Evolutionary conservation across 2,113 vertebrate genomes (phyloP).

Genomic region (Manacus vitellinus): DNA sequence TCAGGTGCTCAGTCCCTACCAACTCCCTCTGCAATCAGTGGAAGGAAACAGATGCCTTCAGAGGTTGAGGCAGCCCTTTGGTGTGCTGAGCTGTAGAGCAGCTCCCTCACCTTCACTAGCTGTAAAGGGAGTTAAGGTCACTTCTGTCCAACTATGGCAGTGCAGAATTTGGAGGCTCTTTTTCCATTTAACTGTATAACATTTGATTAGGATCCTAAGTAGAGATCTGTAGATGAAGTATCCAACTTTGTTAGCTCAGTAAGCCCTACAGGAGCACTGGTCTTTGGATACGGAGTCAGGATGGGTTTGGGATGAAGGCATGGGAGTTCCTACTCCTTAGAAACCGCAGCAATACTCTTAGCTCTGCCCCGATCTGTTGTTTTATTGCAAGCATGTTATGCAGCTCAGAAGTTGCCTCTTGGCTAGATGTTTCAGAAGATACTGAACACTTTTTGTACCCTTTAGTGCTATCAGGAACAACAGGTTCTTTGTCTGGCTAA

Average conservation of each 20-base stretch:
- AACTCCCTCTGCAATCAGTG: fast-evolving
- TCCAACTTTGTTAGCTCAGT: not conserved
- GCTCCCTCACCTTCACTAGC: not conserved
- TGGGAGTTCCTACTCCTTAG: not conserved
- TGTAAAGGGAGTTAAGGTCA: not conserved
- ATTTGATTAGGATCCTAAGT: not conserved
- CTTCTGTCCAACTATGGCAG: not conserved
- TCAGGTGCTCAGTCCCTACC: fast-evolving
- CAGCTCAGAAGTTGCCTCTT: not conserved
- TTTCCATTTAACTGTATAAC: not conserved
- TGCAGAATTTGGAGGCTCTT: not conserved
- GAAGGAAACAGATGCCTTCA: not conserved
- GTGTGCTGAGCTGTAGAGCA: not conserved
- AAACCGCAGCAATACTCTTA: not conserved
- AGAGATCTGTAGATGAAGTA: not conserved
- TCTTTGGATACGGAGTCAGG: not conserved
- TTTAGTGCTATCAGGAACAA: not conserved
- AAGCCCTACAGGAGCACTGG: not conserved
- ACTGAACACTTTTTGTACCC: not conserved
- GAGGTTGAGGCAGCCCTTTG: not conserved
- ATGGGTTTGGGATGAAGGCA: not conserved
- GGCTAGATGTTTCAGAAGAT: not conserved
- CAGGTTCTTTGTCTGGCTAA: not conserved
- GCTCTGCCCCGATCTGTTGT: not conserved
- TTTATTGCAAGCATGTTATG: not conserved